These are phyloP conservation scores for Anas georgica DNA, from an alignment of 2,797 vertebrate species.

Conservation along the genomic window DNA sequence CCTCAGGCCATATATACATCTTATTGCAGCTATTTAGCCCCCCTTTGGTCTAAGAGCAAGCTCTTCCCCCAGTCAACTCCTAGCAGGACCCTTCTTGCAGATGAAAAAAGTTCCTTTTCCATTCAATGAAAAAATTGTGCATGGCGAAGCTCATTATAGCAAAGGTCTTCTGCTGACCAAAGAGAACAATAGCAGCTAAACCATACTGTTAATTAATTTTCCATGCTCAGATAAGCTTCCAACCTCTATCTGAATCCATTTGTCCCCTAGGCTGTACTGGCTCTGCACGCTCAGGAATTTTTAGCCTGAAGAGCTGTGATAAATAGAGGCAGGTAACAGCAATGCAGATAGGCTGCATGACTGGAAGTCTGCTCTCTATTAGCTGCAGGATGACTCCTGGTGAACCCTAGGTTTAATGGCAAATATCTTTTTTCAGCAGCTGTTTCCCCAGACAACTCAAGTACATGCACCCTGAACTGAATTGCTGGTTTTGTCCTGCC, in stretches of 20 bases:
- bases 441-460: neutral
- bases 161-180: neutral
- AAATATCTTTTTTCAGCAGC: constrained; percentile 30
- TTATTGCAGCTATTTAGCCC: neutral
- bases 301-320: constrained; percentile 22
- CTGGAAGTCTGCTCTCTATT: constrained; percentile 30
- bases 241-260: neutral
- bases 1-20: accelerated
- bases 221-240: constrained; percentile 1
- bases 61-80: neutral
- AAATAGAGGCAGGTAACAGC: constrained; percentile 30
- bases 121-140: neutral
- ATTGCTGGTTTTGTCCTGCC: neutral
- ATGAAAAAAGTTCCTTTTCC: neutral
- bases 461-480: neutral
- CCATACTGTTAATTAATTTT: constrained; percentile 50
- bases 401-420: neutral
- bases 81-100: neutral
- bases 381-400: neutral
- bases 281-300: constrained; percentile 18
- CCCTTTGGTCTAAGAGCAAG: neutral
- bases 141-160: neutral
- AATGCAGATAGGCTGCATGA: neutral
- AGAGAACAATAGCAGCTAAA: constrained; percentile 20
- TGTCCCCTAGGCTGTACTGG: neutral